Percentiles rank a stretch among this genome's conserved stretches.
Conservation (phyloP, 1,140 invertebrate species). For the Sycophaga agraensis region DNA sequence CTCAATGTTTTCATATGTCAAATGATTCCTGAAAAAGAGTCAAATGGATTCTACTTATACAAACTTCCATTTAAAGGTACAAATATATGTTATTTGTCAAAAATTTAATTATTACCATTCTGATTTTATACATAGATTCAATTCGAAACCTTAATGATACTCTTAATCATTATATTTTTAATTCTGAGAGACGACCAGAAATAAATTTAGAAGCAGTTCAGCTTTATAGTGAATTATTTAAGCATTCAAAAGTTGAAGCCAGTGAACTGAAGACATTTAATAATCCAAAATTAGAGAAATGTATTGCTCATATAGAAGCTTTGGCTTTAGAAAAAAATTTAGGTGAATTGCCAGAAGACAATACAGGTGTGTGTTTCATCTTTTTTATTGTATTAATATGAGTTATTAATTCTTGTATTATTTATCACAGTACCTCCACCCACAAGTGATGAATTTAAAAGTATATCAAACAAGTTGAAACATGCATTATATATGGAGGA, state of each 20-base stretch:
- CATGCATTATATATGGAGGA: background rate
- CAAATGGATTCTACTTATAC: slow-evolving; percentile 24
- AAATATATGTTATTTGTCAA: background rate
- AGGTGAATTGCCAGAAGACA: background rate
- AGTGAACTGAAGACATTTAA: slow-evolving; percentile 4
- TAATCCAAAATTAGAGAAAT: slow-evolving; percentile 23
- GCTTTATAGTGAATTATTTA: slow-evolving; percentile 10
- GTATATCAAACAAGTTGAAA: background rate
- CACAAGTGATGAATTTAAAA: background rate
- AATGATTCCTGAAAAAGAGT: slow-evolving; percentile 19
- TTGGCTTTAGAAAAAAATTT: slow-evolving; percentile 16
- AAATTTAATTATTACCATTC: background rate
- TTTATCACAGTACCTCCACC: slow-evolving; percentile 16
- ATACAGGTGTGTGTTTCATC: slow-evolving; percentile 9
- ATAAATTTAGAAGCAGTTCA: background rate
- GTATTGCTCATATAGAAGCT: slow-evolving; percentile 27
- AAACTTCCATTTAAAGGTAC: slow-evolving; percentile 14
- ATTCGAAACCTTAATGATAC: background rate
- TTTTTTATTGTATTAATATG: background rate
- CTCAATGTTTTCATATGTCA: background rate
- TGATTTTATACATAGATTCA: slow-evolving; percentile 1
- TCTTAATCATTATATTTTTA: background rate
- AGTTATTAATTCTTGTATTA: background rate
- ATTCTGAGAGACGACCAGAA: slow-evolving; percentile 6
- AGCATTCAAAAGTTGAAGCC: background rate